A percentile compares a stretch with the other conserved stretches of the same genome.
Evolutionary conservation across 1,140 invertebrate genomes (phyloP).

Genomic region (Solenopsis fugax): DNA sequence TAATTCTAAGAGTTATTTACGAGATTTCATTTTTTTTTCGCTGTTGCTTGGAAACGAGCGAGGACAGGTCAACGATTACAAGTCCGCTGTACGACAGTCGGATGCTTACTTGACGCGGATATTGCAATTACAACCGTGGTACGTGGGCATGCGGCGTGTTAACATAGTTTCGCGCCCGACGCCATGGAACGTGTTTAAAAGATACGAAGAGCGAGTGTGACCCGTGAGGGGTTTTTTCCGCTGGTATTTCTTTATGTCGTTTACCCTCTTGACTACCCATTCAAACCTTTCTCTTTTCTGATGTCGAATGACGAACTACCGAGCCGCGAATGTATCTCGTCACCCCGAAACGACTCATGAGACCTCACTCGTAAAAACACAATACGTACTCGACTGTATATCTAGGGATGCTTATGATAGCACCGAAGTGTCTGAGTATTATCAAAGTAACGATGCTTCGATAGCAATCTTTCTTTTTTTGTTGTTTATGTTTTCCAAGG

Average conservation of each 20-base stretch:
- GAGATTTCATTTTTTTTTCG: background rate
- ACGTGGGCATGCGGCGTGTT: conserved; percentile 31
- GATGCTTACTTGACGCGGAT: conserved; percentile 21
- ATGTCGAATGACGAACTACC: conserved; percentile 51
- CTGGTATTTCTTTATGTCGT: conserved; percentile 40
- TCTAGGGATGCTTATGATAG: conserved; percentile 17
- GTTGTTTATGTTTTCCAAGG: background rate
- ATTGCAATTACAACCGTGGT: conserved; percentile 27
- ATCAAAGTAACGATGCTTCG: conserved; percentile 3
- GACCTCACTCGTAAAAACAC: conserved; percentile 69
- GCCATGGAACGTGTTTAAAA: conserved; percentile 38
- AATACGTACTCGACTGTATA: background rate
- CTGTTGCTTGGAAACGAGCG: background rate
- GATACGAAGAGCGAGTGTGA: conserved; percentile 67
- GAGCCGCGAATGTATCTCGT: conserved; percentile 62
- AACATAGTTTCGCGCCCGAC: background rate
- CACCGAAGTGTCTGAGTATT: background rate
- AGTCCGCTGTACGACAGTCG: conserved; percentile 29
- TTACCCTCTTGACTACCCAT: conserved; percentile 35
- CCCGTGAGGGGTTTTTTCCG: conserved; percentile 17
- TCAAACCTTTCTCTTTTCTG: conserved; percentile 27
- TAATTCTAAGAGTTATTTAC: background rate
- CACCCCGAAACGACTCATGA: conserved; percentile 62
- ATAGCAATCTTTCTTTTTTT: background rate
- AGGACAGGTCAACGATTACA: conserved; percentile 15